A percentile compares a stretch with the other conserved stretches of the same genome.
phyloP scores from a whole-genome alignment of 2,888 invertebrate genomes.

The Caenorhabditis sp. region DNA sequence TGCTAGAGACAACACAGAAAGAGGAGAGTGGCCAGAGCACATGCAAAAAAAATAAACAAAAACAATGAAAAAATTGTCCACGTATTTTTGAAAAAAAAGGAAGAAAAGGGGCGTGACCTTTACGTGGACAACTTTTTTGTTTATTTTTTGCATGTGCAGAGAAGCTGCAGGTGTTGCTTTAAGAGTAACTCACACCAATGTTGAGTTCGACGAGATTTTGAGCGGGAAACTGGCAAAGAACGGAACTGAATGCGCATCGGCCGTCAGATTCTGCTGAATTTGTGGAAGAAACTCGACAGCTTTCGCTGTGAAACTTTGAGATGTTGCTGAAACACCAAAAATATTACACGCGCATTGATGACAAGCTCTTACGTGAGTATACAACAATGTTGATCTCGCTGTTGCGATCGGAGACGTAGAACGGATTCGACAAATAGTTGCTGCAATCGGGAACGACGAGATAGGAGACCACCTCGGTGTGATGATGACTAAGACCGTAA shows the following conservation, averaged over 20 bases:
- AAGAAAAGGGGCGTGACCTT: no score
- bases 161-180: no score
- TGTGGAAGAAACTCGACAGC: conserved; percentile 2
- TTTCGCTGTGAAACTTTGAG: conserved; percentile 15
- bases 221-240: conserved; percentile 37
- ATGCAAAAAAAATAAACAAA: no score
- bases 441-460: conserved; percentile 15
- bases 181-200: conserved; percentile 6
- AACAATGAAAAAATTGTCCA: no score
- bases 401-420: conserved; percentile 15
- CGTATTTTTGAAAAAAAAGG: no score
- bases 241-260: conserved; percentile 34
- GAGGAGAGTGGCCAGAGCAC: no score
- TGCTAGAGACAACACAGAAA: no score
- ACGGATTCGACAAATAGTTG: conserved; percentile 5
- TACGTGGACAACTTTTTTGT: no score
- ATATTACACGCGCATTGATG: no score
- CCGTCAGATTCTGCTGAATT: conserved; percentile 4
- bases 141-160: no score
- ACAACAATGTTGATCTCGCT: conserved; percentile 21
- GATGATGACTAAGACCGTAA: conserved; percentile 47
- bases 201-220: conserved; percentile 10
- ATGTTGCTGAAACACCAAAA: conserved; percentile 26
- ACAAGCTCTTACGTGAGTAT: conserved; percentile 22
- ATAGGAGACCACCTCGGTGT: conserved; percentile 39